Evolutionary conservation across 2,797 vertebrate genomes (phyloP), one percentile per base, ranked within the genome.

Genomic region (Eulemur coronatus): DNA sequence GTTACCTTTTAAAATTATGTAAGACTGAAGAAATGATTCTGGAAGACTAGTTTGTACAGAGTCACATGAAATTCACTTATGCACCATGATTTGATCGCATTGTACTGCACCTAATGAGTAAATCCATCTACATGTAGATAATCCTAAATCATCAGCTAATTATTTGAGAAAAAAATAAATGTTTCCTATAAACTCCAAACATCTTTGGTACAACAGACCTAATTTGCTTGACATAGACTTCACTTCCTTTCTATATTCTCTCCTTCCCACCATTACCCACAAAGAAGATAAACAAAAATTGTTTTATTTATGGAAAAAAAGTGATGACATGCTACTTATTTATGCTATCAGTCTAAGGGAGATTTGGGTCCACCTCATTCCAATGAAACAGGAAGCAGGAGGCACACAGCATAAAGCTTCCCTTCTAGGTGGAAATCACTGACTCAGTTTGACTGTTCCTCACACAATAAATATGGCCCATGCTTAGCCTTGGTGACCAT

Each of bases 1-100:
- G 98, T 99, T 99, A 99, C 98, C 98, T 99, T 99, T 99, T 98
- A 98, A 99, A 99, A 99, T 98, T 98, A 98, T 98, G 98, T 80
- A 98, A 98, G 98, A 98, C 98, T 99, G 99, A 98, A 99, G 98
- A 98, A 98, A 98, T 96, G 86, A 97, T 93, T 98, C 97, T 92
- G 91, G 89, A 97, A 99, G 99, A 99, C 99, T 98, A 98, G 98
- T 98, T 98, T 98, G 97, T 98, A 98, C 98, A 98, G 98, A 98
- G 98, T 98, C 98, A 97, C 15, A 70, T 96, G 87, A 97, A 97
- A 97, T 96, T 97, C 96, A 98, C 97, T 97, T 98, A 97, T 91
- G 92, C 89, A 94, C 48, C 91, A 61, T 76, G 28, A 84, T 97
- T 93, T 95, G 90, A 97, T 96, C 94, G 96, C 76, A 18, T 75